phyloP scores from a whole-genome alignment of 1,140 invertebrate species.

The Globodera ellingtonae region DNA sequence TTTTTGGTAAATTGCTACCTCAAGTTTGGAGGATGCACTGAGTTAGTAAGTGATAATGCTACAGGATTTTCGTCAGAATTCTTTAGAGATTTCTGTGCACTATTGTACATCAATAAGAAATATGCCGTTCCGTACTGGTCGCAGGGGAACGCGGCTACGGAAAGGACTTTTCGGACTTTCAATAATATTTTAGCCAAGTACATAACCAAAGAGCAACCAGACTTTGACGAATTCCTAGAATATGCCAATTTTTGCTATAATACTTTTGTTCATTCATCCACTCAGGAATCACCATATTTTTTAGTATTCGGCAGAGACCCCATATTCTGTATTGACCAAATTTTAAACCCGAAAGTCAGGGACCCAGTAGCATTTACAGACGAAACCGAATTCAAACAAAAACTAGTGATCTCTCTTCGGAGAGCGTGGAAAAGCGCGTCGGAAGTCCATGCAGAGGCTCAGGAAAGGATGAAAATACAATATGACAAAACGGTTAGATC shows the following conservation, averaged over 20 bases:
- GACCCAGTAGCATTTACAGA: neutral
- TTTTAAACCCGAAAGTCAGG: constrained; percentile 10
- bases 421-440: constrained; percentile 26
- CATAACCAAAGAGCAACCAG: constrained; percentile 9
- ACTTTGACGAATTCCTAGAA: constrained; percentile 29
- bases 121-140: constrained; percentile 8
- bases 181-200: constrained; percentile 35
- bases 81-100: neutral
- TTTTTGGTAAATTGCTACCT: constrained; percentile 25
- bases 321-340: constrained; percentile 26
- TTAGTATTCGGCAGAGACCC: constrained; percentile 33
- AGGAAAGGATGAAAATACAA: constrained; percentile 20
- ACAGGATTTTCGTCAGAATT: constrained; percentile 17
- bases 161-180: constrained; percentile 17
- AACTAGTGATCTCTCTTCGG: constrained; percentile 18
- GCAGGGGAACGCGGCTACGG: constrained; percentile 3
- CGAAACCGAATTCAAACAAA: constrained; percentile 9
- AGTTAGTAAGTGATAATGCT: constrained; percentile 24
- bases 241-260: constrained; percentile 35
- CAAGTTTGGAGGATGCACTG: constrained; percentile 7
- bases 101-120: constrained; percentile 11
- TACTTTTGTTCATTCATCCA: constrained; percentile 23
- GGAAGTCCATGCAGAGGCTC: neutral
- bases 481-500: constrained; percentile 29
- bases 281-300: constrained; percentile 30